phyloP scores from a whole-genome alignment of 2,113 vertebrate genomes.

The Cynocephalus volans region DNA sequence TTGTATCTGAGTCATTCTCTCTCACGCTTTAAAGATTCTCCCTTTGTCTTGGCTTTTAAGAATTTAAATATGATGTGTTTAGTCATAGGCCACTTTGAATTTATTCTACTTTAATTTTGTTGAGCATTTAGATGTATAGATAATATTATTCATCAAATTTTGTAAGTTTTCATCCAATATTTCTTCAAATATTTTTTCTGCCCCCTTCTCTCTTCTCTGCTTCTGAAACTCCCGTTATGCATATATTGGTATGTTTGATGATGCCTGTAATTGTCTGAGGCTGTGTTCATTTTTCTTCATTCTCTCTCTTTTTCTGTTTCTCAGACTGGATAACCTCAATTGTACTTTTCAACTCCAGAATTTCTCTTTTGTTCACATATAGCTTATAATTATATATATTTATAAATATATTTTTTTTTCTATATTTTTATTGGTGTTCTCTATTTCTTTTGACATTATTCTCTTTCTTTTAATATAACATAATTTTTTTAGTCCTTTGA shows the following conservation, averaged over 20 bases:
- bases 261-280: not conserved
- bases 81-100: not conserved
- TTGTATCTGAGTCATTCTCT: not conserved
- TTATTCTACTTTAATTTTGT: not conserved
- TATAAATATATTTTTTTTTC: not conserved
- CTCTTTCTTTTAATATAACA: too few relatives aligned
- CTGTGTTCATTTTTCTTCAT: not conserved
- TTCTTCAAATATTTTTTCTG: not conserved
- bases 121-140: not conserved
- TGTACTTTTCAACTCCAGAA: not conserved
- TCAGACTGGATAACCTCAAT: not conserved
- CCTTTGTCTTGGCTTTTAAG: not conserved
- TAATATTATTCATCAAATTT: not conserved
- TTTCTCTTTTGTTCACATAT: not conserved
- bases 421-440: not conserved
- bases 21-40: not conserved
- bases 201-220: not conserved
- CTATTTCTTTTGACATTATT: too few relatives aligned
- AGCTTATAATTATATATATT: not conserved
- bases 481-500: not conserved
- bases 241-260: not conserved
- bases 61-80: not conserved
- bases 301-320: not conserved
- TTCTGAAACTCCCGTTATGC: too few relatives aligned
- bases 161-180: not conserved